These are phyloP conservation scores for Onychostoma macrolepis DNA, from an alignment of 2,113 vertebrate species.

Conservation along the genomic window DNA sequence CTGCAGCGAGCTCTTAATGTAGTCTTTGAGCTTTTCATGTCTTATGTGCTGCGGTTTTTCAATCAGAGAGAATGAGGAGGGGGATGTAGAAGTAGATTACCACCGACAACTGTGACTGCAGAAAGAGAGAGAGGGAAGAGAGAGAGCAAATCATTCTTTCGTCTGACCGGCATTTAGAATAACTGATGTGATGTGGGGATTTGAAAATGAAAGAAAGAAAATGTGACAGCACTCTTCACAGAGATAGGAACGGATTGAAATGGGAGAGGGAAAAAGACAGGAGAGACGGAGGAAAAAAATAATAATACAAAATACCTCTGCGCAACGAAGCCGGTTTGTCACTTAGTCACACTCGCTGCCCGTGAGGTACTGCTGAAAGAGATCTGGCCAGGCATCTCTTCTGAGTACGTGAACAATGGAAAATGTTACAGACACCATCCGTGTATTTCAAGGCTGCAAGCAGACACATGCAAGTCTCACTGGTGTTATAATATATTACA, in stretches of 20 bases:
- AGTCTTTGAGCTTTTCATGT: slow-evolving; percentile 61
- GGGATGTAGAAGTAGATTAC: slow-evolving; percentile 73
- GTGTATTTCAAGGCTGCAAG: slow-evolving; percentile 35
- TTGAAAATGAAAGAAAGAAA: slow-evolving; percentile 64
- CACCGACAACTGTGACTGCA: slow-evolving; percentile 69
- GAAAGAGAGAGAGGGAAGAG: slow-evolving; percentile 17
- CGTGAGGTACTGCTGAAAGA: slow-evolving; percentile 28
- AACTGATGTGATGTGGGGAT: slow-evolving; percentile 71
- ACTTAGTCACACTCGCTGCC: slow-evolving; percentile 28
- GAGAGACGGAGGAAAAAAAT: neutral
- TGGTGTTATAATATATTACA: slow-evolving; percentile 58
- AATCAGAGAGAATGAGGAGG: slow-evolving; percentile 72
- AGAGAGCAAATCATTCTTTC: slow-evolving; percentile 65
- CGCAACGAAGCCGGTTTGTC: slow-evolving; percentile 29
- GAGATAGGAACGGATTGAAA: neutral
- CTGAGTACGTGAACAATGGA: neutral
- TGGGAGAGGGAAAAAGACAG: slow-evolving; percentile 1
- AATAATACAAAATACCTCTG: slow-evolving; percentile 36
- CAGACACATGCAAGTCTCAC: slow-evolving; percentile 59
- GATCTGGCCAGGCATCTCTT: slow-evolving; percentile 42
- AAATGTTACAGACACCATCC: neutral
- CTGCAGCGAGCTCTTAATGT: slow-evolving; percentile 52
- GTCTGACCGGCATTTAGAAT: slow-evolving; percentile 61
- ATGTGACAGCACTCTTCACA: neutral
- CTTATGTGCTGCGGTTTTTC: slow-evolving; percentile 67